Evolutionary conservation across 2,888 invertebrate genomes (phyloP).

Genomic region (Diaperis boleti): DNA sequence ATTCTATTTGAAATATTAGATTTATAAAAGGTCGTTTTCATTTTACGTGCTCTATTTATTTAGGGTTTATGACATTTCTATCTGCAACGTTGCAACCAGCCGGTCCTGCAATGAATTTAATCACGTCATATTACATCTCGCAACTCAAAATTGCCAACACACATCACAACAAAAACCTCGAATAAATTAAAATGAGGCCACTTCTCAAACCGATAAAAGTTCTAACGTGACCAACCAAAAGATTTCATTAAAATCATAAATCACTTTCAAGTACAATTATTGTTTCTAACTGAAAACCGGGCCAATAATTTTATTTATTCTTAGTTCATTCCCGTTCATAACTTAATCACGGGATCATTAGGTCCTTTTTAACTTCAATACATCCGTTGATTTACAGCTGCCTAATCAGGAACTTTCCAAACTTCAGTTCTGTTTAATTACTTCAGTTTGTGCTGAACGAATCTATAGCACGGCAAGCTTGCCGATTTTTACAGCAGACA

Average conservation of each 20-base stretch:
- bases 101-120: conserved; percentile 48
- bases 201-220: too few relatives aligned
- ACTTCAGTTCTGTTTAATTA: conserved; percentile 48
- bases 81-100: conserved; percentile 46
- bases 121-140: conserved; percentile 38
- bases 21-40: background rate
- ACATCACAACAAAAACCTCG: background rate
- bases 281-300: conserved; percentile 38
- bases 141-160: background rate
- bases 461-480: conserved; percentile 34
- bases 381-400: conserved; percentile 57
- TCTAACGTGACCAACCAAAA: conserved; percentile 33
- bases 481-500: conserved; percentile 32
- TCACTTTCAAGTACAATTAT: conserved; percentile 38
- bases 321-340: conserved; percentile 46
- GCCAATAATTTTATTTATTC: conserved; percentile 41
- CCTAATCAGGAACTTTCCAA: conserved; percentile 57
- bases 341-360: conserved; percentile 57
- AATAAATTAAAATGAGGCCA: too few relatives aligned
- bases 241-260: conserved; percentile 45
- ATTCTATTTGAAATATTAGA: background rate
- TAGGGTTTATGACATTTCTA: conserved; percentile 1
- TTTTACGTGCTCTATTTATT: background rate
- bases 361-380: conserved; percentile 57
- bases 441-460: conserved; percentile 41